phyloP scores from a whole-genome alignment of 2,113 vertebrate genomes.

The Myodes glareolus region DNA sequence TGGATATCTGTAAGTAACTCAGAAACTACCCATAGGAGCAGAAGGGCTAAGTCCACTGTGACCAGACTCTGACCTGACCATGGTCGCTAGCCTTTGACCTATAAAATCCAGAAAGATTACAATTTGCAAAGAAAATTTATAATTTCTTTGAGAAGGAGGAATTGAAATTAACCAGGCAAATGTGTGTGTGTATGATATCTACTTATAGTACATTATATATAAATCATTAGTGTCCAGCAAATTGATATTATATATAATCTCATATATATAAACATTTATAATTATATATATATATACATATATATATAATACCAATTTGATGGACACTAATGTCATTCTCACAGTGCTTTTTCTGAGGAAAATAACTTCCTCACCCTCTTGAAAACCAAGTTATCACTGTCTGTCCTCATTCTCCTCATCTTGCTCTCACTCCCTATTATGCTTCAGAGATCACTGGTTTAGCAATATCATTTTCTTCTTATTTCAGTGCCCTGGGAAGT shows the following conservation, averaged over 20 bases:
- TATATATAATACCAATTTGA: constrained; percentile 47
- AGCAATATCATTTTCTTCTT: constrained; percentile 69
- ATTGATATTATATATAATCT: too few species aligned
- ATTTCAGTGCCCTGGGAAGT: constrained; percentile 62
- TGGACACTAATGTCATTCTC: constrained; percentile 19
- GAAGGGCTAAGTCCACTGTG: not conserved
- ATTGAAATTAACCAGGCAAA: constrained; percentile 18
- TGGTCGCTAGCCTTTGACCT: not conserved
- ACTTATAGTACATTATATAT: too few species aligned
- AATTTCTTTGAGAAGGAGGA: not conserved
- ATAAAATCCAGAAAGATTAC: not conserved
- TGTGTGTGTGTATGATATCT: too few species aligned
- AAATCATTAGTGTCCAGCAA: too few species aligned
- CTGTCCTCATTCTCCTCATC: not conserved
- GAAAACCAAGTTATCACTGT: constrained; percentile 58
- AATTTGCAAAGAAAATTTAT: too few species aligned
- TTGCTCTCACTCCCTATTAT: constrained; percentile 52
- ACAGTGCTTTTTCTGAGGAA: constrained; percentile 30
- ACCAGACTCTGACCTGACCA: not conserved
- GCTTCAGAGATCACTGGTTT: constrained; percentile 73
- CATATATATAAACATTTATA: too few species aligned
- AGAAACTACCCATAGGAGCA: not conserved
- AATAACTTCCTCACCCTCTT: constrained; percentile 42
- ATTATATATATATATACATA: too few species aligned
- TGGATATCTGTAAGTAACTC: not conserved